Base-by-base conservation (phyloP, 2,113 vertebrate species). In the Meleagris gallopavo region DNA sequence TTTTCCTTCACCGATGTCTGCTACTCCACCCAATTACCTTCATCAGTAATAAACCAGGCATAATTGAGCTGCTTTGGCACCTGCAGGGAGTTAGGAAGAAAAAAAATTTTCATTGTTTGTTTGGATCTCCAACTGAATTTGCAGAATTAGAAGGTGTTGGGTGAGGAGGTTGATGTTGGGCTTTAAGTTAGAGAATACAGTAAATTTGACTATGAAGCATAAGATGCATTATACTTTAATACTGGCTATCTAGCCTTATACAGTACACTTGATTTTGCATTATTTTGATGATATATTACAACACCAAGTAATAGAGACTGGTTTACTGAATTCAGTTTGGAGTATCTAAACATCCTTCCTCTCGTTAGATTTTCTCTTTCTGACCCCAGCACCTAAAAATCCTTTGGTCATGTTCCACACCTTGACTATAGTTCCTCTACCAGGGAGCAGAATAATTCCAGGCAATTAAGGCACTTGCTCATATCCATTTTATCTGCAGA, bases 381-480 rank as follows among this genome's bases (percentile, higher is more conserved):
- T 83, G 58, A 81, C 38, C 43, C 77, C 80, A 81, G 50, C 22
- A 84, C 29, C 58, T 54, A 77, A 86, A 82, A 65, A 91, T 92
- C 45, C 62, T 84, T 57, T 76, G 21, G 48, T 48, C 74, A 52
- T 72, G 38, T 72, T 90, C 71, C 52, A 40, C 79, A 94, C 88
- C 83, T 95, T 90, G 71, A 50, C 84, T 83, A 85, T 89, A 88
- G 89, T 81, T 86, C 45, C 57, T 89, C 60, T 52, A 36, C 45
- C 48, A 86, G 32, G 75, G 25, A 82, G 50, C 25, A 74, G 52
- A 86, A 82, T 72, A 72, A 96, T 96, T 88, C 46, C 8, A 64
- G 50, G 78, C 85, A 94, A 86, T 69, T 86, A 88, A 34, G 30
- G 62, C 34, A 77, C 57, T 70, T 45, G 45, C 45, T 48, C 60